Conservation (phyloP, 2,888 invertebrate species). For the Cacoxenus indagator region DNA sequence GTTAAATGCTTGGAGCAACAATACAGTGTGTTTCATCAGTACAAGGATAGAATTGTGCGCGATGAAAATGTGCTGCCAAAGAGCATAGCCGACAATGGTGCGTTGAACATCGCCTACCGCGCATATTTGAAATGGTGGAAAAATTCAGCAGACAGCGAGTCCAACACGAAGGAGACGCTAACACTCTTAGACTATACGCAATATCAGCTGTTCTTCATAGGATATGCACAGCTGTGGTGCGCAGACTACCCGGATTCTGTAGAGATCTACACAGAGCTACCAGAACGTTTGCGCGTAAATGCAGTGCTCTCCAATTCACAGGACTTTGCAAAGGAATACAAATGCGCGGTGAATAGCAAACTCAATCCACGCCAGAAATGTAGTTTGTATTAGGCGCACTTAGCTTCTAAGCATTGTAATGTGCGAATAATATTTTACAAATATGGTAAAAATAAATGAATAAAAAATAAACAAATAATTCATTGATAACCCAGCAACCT, state of each 20-base stretch:
- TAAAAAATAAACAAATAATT: neutral
- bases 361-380: slow-evolving; percentile 65
- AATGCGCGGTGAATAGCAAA: slow-evolving; percentile 51
- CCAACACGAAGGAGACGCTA: slow-evolving; percentile 50
- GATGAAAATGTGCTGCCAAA: slow-evolving; percentile 49
- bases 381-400: slow-evolving; percentile 47
- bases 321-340: slow-evolving; percentile 56
- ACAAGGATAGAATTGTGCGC: slow-evolving; percentile 44
- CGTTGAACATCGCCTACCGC: slow-evolving; percentile 61
- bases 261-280: slow-evolving; percentile 53
- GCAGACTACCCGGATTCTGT: slow-evolving; percentile 54
- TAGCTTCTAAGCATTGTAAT: slow-evolving; percentile 1
- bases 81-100: slow-evolving; percentile 64
- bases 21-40: slow-evolving; percentile 56
- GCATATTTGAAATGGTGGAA: slow-evolving; percentile 64
- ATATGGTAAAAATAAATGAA: neutral
- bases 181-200: slow-evolving; percentile 57
- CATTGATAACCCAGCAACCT: slow-evolving; percentile 14
- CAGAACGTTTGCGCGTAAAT: slow-evolving; percentile 59
- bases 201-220: slow-evolving; percentile 62
- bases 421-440: slow-evolving; percentile 9
- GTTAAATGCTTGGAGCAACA: slow-evolving; percentile 60
- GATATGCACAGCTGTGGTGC: slow-evolving; percentile 66
- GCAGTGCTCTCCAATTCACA: slow-evolving; percentile 60
- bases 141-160: slow-evolving; percentile 52